phyloP scores from a whole-genome alignment of 2,113 vertebrate species.

The Sprattus sprattus region DNA sequence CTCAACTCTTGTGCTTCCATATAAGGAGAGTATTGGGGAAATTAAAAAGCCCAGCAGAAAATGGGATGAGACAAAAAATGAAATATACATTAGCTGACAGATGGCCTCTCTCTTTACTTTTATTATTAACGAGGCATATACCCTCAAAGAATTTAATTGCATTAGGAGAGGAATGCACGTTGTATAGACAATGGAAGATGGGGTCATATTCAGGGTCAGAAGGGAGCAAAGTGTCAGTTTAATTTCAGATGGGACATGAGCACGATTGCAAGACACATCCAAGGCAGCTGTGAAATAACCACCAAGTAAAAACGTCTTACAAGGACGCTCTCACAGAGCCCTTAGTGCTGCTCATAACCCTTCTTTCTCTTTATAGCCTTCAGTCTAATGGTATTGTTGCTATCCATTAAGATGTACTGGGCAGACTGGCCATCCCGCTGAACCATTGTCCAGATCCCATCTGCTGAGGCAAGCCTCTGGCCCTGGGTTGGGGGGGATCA shows the following conservation, averaged over 20 bases:
- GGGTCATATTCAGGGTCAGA: neutral
- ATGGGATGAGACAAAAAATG: neutral
- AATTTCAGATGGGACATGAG: neutral
- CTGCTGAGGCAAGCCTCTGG: neutral
- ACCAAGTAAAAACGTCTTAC: neutral
- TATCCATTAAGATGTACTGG: neutral
- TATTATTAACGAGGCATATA: neutral
- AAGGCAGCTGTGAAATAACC: neutral
- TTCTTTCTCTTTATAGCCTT: neutral
- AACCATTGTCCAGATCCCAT: conserved; percentile 5
- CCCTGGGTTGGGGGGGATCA: neutral
- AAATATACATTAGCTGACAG: neutral
- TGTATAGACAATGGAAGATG: neutral
- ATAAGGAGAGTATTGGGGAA: neutral
- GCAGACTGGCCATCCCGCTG: neutral
- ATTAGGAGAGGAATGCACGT: neutral
- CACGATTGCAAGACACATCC: neutral
- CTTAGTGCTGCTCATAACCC: neutral
- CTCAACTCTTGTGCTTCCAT: neutral
- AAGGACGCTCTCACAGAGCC: neutral
- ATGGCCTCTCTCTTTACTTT: neutral
- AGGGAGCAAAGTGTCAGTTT: neutral
- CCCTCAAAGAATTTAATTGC: neutral
- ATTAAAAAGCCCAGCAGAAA: neutral
- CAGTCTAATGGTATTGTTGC: neutral